These are phyloP conservation scores for Drosophila paramelanica DNA, from an alignment of 2,888 invertebrate genomes.

Conservation along the genomic window DNA sequence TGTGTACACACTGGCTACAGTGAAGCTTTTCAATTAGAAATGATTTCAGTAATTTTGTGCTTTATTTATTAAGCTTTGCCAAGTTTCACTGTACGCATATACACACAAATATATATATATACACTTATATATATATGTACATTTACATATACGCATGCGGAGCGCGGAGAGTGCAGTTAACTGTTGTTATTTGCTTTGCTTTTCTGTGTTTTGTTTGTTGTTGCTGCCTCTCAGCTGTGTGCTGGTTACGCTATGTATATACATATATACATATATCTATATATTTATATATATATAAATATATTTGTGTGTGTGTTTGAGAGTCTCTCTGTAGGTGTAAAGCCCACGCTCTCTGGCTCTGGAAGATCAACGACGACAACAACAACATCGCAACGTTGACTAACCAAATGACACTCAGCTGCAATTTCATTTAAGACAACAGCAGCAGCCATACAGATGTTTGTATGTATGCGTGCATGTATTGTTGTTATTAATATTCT, in stretches of 20 bases:
- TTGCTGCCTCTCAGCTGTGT: conserved; percentile 54
- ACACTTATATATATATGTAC: neutral
- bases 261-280: no score
- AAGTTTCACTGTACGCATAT: conserved; percentile 44
- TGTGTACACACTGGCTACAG: conserved; percentile 26
- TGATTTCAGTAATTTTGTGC: conserved; percentile 16
- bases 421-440: conserved; percentile 43
- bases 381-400: conserved; percentile 32
- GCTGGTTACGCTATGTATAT: conserved; percentile 17
- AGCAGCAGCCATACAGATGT: conserved; percentile 18
- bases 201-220: conserved; percentile 37
- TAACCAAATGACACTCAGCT: conserved; percentile 65
- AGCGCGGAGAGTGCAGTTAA: conserved; percentile 5
- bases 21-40: conserved; percentile 28
- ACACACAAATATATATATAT: neutral
- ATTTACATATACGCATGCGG: neutral
- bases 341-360: conserved; percentile 61
- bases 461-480: neutral
- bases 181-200: conserved; percentile 43
- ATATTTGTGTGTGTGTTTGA: conserved; percentile 1
- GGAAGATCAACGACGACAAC: conserved; percentile 65
- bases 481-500: conserved; percentile 13
- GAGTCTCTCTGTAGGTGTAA: conserved; percentile 22
- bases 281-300: neutral
- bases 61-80: conserved; percentile 16